Conservation (phyloP, 2,113 vertebrate genomes). For the Chauna torquata region DNA sequence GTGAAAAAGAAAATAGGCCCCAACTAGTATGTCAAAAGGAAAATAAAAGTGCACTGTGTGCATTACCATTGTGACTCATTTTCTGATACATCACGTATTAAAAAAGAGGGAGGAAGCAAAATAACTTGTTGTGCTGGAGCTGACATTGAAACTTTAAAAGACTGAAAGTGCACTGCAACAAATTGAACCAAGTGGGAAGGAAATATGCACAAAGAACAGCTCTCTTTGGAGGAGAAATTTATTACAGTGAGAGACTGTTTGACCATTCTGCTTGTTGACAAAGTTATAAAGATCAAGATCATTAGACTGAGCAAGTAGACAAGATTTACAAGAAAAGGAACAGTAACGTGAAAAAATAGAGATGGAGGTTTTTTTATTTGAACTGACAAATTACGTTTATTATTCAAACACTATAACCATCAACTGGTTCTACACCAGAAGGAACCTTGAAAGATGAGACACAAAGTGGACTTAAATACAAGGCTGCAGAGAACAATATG, state of each 20-base stretch:
- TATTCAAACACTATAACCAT: slow-evolving; percentile 30
- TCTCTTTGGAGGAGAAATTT: background rate
- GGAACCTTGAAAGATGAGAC: slow-evolving; percentile 5
- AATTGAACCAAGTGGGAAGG: background rate
- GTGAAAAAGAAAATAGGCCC: background rate
- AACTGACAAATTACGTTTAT: slow-evolving; percentile 60
- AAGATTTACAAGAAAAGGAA: background rate
- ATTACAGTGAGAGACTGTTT: background rate
- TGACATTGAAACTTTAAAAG: background rate
- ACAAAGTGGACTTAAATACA: background rate
- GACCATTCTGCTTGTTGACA: background rate
- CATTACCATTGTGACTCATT: background rate
- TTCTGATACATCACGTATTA: background rate
- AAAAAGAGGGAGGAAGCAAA: background rate
- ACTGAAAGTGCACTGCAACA: background rate
- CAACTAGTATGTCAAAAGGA: background rate
- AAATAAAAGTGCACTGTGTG: background rate
- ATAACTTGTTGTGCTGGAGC: background rate
- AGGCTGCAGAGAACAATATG: background rate
- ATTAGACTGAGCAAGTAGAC: background rate
- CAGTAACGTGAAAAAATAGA: background rate
- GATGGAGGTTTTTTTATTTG: background rate
- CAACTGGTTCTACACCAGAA: background rate
- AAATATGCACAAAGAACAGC: background rate
- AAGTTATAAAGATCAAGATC: background rate